Evolutionary conservation across 2,888 invertebrate genomes (phyloP), one percentile per base, ranked within the genome.

Genomic region (Tachystola acroxantha): DNA sequence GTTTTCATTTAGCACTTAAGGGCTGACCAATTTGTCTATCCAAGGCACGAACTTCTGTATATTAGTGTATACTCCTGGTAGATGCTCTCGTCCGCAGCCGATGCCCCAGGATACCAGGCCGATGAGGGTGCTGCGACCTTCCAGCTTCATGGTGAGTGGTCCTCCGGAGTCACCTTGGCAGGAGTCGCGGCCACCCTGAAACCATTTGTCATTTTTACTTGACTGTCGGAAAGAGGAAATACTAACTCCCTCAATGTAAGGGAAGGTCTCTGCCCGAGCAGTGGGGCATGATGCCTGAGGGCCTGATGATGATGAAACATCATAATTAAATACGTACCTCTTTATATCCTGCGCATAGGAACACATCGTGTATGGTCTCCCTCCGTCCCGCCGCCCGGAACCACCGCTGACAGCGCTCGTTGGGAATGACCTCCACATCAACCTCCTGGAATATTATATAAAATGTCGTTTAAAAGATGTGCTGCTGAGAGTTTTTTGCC

Each of bases 61-160:
- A 59, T 96, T 96, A 1, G 96, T 96, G 65, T 96, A 96, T 3
- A 96, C 96, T 1, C 96, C 96, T 0, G 96, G 96, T 5, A 96
- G 75, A 57, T 96, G 96, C 58, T 96, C 96, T 0, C 96, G 87
- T 0, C 96, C 96, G 57, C 96, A 96, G 38, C 96, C 96, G 50
- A 96, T 96, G 41, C 96, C 96, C 96, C 96, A 96, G 0, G 96
- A 96, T 0, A 95, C 96, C 0, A 96, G 89, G 0, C 96, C 96
- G 24, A 96, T 94, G 11, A 96, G 88, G 22, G 95, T 96, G 75
- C 94, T 93, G 31, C 95, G 89, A 3, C 96, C 96, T 43, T 96
- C 96, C 37, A 95, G 84, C 14, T 94, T 91, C 70, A 95, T 89
- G 0, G 96, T 96, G n/a, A 96, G 80, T 0, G 96, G 96, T 6